Base-by-base conservation (phyloP, 1,140 invertebrate genomes). In the Ectropis grisescens region DNA sequence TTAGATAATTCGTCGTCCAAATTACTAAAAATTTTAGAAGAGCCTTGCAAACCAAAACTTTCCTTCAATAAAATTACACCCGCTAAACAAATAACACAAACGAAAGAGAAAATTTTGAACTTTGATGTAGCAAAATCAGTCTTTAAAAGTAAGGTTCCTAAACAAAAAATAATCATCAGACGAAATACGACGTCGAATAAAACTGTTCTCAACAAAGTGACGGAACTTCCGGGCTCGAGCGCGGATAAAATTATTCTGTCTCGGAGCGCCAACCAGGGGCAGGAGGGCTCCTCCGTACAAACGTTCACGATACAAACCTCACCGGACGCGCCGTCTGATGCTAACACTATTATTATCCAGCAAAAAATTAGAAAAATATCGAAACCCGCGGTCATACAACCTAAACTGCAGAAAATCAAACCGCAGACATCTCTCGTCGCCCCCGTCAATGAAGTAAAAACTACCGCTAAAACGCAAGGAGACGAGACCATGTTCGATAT, bases 401-500 rank as follows among this genome's bases (percentile, higher is more conserved):
- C 64, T 0, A 75, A 74, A 49, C 26, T 68, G 36, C 69, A 68
- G 23, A 78, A 75, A 58, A 57, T 66, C 4, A 72, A 70, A 39
- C 51, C 68, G 0, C 43, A 62, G 14, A 57, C 50, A 28, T 57
- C 69, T 13, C 33, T 69, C 14, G 30, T 62, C 1, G 13, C 44
- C 16, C 29, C 53, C 5, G 30, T 58, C 9, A 52, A 36, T 45
- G 64, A 62, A 39, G 39, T 29, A 11, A 80, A 71, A 51, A 40
- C 29, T 13, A 29, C 33, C 1, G 56, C 55, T 16, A 50, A 55
- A 11, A 15, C 39, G 4, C 19, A 45, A 15, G 29, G 80, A 1
- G 84, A 85, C 29, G 88, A 90, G n/a, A 76, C 85, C 48, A 82
- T 89, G 11, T 85, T 90, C 34, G 89, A 91, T 52, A 91, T 91